A percentile compares a stretch with the other conserved stretches of the same genome.
phyloP scores from a whole-genome alignment of 2,888 invertebrate genomes.

The Papilio elwesi region DNA sequence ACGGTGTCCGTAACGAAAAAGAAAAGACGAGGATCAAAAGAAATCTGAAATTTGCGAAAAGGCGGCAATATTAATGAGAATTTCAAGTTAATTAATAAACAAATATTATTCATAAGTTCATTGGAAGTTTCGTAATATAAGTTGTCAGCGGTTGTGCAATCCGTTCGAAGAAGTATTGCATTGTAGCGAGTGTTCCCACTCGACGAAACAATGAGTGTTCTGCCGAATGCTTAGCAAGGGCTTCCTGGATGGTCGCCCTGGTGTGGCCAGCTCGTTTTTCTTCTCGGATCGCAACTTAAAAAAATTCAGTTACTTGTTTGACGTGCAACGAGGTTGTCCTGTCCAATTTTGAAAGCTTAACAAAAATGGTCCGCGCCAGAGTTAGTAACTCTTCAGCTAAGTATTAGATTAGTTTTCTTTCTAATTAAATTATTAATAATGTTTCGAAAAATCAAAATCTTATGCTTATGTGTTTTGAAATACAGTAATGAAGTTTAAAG shows the following conservation, averaged over 20 bases:
- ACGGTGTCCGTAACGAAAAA: too few relatives aligned
- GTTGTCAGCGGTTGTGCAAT: constrained; percentile 49
- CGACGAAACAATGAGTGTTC: constrained; percentile 64
- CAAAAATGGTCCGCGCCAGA: constrained; percentile 25
- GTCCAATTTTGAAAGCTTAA: constrained; percentile 44
- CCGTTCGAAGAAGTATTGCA: constrained; percentile 66
- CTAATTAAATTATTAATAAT: not conserved
- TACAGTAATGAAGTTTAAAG: too few relatives aligned
- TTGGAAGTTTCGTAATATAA: constrained; percentile 38
- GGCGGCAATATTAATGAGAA: not conserved
- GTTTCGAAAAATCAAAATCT: not conserved
- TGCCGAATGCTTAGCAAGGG: constrained; percentile 72
- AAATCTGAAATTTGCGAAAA: too few relatives aligned
- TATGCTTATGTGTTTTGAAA: too few relatives aligned
- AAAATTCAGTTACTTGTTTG: constrained; percentile 55
- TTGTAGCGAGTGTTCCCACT: constrained; percentile 54
- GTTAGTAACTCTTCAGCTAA: constrained; percentile 35
- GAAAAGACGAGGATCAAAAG: too few relatives aligned
- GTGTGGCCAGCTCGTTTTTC: constrained; percentile 56
- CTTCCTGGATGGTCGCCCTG: constrained; percentile 65
- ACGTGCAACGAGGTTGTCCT: constrained; percentile 49
- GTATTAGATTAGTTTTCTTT: constrained; percentile 6
- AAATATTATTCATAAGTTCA: constrained; percentile 16
- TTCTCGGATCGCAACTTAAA: constrained; percentile 56
- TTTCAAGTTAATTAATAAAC: constrained; percentile 4